Conservation (phyloP, 2,113 vertebrate species). For the Donacobius atricapilla region DNA sequence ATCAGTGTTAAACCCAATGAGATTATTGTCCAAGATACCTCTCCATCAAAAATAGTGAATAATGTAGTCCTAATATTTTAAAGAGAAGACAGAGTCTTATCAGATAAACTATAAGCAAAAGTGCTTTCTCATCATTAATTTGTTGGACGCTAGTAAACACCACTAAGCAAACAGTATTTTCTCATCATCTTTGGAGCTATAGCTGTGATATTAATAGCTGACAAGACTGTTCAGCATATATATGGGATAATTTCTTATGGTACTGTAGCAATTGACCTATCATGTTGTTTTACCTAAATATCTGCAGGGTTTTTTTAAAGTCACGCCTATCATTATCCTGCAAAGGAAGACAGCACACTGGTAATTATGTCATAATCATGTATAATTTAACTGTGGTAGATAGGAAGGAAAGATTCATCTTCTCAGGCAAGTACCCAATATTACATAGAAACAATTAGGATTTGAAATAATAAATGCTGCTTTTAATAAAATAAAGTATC, state of each 20-base stretch:
- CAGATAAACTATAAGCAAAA: not conserved
- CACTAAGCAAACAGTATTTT: not conserved
- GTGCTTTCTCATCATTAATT: not conserved
- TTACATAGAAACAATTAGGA: conserved; percentile 17
- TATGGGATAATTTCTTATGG: not conserved
- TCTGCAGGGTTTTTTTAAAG: not conserved
- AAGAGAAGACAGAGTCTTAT: not conserved
- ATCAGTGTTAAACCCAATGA: not conserved
- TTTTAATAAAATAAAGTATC: conserved; percentile 47
- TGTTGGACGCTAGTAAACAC: not conserved
- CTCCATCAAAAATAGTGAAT: not conserved
- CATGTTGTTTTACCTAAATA: conserved; percentile 33
- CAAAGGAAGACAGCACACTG: not conserved
- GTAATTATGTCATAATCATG: conserved; percentile 54
- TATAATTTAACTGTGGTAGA: conserved; percentile 19
- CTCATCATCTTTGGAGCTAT: not conserved
- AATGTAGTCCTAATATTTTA: not conserved
- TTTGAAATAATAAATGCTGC: conserved; percentile 61
- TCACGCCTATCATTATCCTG: conserved; percentile 3
- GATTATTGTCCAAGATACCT: not conserved
- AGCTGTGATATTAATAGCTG: not conserved
- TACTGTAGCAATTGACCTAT: not conserved
- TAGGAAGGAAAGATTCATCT: not conserved
- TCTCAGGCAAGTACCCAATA: not conserved
- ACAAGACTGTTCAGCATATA: not conserved